Evolutionary conservation across 2,113 vertebrate species (phyloP), one percentile per base, ranked within the genome.

Genomic region (Ageneiosus marmoratus): DNA sequence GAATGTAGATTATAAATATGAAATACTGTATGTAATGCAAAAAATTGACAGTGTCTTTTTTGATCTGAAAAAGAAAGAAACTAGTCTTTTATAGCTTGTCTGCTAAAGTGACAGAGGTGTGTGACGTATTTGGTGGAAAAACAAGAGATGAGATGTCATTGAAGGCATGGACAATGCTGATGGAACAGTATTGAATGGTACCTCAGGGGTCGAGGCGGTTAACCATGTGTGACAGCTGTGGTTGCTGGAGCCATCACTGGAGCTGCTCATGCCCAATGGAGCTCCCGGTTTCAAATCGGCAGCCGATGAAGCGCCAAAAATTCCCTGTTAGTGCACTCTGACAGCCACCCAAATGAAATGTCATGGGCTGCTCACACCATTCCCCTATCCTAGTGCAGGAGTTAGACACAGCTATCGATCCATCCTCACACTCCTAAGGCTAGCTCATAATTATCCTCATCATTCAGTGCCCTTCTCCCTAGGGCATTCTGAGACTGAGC

Each of bases 311-410:
- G 74, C 41, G 32, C 29, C 62, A 53, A 79, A 80, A 81, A 86
- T 69, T 62, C 65, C 78, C 79, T 53, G 50, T 78, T 85, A 85
- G 77, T 77, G 76, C 55, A 78, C 63, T 83, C 58, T 83, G 83
- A 86, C 85, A 88, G 85, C 85, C 80, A 74, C 77, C 83, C 77
- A 80, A 81, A 86, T 81, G 73, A 88, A 85, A 84, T 84, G 87
- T 86, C 87, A 84, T 29, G 22, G 58, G 34, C 75, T 82, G 56
- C 76, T 84, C 85, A 84, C 69, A 60, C 67, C 65, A 63, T 63
- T 81, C 48, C 72, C 22, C 67, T 44, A 56, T 16, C 24, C 56
- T 44, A 70, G 15, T 55, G 65, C 79, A 84, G 62, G 67, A 53
- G 44, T 80, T 84, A 73, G 83, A 86, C 81, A 80, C 67, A 62